phyloP scores from a whole-genome alignment of 2,797 vertebrate species.

The Phalloptychus januarius region DNA sequence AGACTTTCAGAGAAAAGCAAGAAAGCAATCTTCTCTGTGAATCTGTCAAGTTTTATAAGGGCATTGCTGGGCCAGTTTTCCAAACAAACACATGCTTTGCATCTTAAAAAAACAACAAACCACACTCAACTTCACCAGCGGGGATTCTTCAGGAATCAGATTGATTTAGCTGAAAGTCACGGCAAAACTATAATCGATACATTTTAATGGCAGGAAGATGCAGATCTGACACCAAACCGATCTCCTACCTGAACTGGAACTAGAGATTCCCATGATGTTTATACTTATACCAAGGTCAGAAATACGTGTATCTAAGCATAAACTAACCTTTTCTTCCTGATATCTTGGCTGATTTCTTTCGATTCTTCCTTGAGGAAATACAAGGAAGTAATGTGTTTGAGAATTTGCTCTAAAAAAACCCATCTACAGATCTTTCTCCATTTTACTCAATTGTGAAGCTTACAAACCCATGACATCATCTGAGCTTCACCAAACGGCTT shows the following conservation, averaged over 20 bases:
- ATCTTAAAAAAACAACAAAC: background rate
- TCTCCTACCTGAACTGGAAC: background rate
- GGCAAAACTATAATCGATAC: background rate
- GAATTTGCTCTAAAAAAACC: background rate
- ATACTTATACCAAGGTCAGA: background rate
- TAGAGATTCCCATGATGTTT: background rate
- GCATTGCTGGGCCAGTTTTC: background rate
- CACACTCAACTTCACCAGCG: background rate
- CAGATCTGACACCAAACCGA: background rate
- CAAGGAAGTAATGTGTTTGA: background rate
- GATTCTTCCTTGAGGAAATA: background rate
- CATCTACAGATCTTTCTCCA: background rate
- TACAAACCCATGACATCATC: background rate
- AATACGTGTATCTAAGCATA: background rate
- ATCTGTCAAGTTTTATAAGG: background rate
- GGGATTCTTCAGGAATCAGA: too few relatives aligned
- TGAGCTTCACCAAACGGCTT: background rate
- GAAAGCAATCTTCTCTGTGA: conserved; percentile 15
- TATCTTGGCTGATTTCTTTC: background rate
- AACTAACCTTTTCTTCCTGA: background rate
- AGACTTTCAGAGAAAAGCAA: conserved; percentile 24
- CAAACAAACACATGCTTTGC: background rate
- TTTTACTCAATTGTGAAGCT: background rate
- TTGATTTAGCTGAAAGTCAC: background rate
- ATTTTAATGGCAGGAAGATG: background rate